phyloP scores from a whole-genome alignment of 2,888 invertebrate species.

The Flabesymbios commensalis region DNA sequence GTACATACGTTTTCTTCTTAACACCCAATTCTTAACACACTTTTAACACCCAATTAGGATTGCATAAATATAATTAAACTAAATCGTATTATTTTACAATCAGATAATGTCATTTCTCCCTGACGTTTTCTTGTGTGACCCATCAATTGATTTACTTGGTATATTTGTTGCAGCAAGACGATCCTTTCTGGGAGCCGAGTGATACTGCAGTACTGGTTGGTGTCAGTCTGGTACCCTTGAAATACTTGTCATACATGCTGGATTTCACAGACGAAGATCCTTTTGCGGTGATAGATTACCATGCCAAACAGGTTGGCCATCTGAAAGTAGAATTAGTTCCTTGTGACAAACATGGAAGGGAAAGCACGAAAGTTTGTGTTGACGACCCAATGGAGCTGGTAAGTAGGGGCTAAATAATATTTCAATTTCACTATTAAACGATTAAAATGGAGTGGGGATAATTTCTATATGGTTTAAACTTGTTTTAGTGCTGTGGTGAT shows the following conservation, averaged over 20 bases:
- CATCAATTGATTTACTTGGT: no score
- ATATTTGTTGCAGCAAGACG: constrained; percentile 31
- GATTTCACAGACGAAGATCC: constrained; percentile 35
- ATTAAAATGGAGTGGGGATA: no score
- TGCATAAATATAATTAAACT: no score
- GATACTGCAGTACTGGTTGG: constrained; percentile 36
- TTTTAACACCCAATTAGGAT: no score
- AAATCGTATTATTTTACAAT: no score
- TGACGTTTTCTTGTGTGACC: no score
- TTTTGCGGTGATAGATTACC: constrained; percentile 34
- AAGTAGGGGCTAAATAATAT: neutral
- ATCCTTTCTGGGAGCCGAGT: constrained; percentile 39
- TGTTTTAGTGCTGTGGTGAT: neutral
- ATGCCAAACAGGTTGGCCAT: constrained; percentile 21
- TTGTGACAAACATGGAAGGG: constrained; percentile 30
- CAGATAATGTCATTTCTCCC: no score
- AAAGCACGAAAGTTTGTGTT: constrained; percentile 27
- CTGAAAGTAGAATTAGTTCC: constrained; percentile 23
- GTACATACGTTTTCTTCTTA: no score
- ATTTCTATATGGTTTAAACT: no score
- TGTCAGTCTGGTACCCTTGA: constrained; percentile 32
- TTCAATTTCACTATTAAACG: neutral
- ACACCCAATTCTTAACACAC: no score
- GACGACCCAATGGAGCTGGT: constrained; percentile 37
- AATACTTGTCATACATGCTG: constrained; percentile 34